Evolutionary conservation across 2,888 invertebrate genomes (phyloP), one percentile per base, ranked within the genome.

Genomic region (Zeuzera pyrina): DNA sequence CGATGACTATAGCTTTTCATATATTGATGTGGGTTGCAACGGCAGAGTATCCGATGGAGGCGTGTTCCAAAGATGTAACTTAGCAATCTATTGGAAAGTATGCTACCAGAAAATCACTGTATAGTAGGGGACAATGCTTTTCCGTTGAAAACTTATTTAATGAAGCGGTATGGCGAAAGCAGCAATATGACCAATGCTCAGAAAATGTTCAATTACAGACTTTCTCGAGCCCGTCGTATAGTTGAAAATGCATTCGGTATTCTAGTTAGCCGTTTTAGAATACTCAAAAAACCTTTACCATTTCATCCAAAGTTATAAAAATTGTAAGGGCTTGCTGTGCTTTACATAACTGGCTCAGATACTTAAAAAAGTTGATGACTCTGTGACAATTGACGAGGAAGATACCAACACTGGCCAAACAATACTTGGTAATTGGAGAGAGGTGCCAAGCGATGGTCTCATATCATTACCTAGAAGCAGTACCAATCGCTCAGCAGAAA

Each of bases 31-130:
- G 22, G 43, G 43, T 11, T 34, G 31, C n/a, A 41, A 40, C 31
- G 43, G 43, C 12, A 29, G 43, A 29, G 33, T 34, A 30, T 43
- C 47, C 12, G 45, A 50, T 42, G 44, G 47, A 19, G 46, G 45
- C 13, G 44, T 52, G 19, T 50, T 51, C 35, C 36, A 34, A 11
- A 32, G 40, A 16, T 44, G 38, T 41, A 28, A 21, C 14, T 34
- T 49, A 34, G 36, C 29, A 31, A 31, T 29, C 30, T 12, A 21
- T 35, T 42, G 14, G 41, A 43, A 41, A 43, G 25, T 30, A n/a
- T 43, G 19, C 23, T 45, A 34, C 42, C 39, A 27, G 36, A 41
- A 26, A 31, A 25, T 12, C 19, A 34, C 27, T 31, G 42, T 15
- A 15, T 41, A 27, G 35, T 41, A 34, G 22, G 34, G 21, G 28